These are phyloP conservation scores for Mongoloraphidia duomilia DNA, from an alignment of 2,888 invertebrate species.

Conservation along the genomic window DNA sequence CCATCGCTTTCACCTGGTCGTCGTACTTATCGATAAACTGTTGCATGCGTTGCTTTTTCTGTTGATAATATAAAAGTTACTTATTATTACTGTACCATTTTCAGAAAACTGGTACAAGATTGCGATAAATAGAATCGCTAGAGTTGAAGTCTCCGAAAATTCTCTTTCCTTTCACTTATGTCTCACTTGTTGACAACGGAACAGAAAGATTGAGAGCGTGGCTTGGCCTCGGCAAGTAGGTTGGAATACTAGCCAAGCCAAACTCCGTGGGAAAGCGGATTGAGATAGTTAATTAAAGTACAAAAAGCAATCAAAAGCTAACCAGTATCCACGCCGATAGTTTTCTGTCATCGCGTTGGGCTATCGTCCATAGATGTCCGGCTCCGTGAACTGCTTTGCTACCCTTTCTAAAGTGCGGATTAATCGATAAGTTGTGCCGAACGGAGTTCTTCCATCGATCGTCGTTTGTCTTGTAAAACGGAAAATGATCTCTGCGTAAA, in stretches of 20 bases:
- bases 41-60: constrained; percentile 41
- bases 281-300: background rate
- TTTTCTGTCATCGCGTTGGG: constrained; percentile 43
- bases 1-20: constrained; percentile 27
- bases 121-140: too few species aligned
- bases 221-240: too few species aligned
- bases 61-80: constrained; percentile 3
- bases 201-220: too few species aligned
- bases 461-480: constrained; percentile 78
- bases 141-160: too few species aligned
- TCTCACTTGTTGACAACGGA: too few species aligned
- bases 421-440: constrained; percentile 79
- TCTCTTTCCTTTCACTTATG: too few species aligned
- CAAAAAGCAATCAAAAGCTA: constrained; percentile 18
- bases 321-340: constrained; percentile 42
- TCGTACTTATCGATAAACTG: constrained; percentile 30
- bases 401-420: constrained; percentile 81
- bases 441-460: constrained; percentile 91
- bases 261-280: background rate
- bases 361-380: constrained; percentile 81
- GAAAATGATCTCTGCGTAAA: constrained; percentile 62
- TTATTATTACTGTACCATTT: too few species aligned
- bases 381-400: constrained; percentile 76
- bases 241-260: too few species aligned
- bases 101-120: too few species aligned